Percentiles rank a stretch among this genome's conserved stretches.
phyloP scores from a whole-genome alignment of 1,140 invertebrate species.

The Probaryconus sp. region DNA sequence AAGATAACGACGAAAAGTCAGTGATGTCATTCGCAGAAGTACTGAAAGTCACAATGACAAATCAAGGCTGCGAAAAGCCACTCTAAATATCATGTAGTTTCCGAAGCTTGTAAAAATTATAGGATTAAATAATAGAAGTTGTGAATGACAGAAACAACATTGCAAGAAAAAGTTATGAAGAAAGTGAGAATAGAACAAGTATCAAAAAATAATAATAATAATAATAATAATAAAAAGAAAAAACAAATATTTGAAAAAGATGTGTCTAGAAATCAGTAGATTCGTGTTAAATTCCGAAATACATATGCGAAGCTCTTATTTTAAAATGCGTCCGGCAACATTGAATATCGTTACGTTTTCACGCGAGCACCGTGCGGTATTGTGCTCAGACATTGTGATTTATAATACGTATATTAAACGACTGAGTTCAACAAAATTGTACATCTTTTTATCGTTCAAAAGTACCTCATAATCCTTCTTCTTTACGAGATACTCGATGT shows the following conservation, averaged over 20 bases:
- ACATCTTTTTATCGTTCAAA: slow-evolving; percentile 58
- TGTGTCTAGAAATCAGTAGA: slow-evolving; percentile 38
- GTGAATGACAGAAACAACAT: slow-evolving; percentile 5
- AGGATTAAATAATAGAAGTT: slow-evolving; percentile 20
- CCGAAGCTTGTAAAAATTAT: background rate
- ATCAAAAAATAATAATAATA: slow-evolving; percentile 28
- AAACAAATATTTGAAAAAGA: slow-evolving; percentile 8
- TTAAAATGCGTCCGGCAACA: slow-evolving; percentile 69
- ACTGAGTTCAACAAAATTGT: slow-evolving; percentile 50
- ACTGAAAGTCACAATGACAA: slow-evolving; percentile 13
- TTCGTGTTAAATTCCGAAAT: slow-evolving; percentile 59
- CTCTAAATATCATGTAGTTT: no score
- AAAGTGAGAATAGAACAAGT: slow-evolving; percentile 26
- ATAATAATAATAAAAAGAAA: slow-evolving; percentile 53
- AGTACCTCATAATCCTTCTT: slow-evolving; percentile 96
- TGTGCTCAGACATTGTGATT: slow-evolving; percentile 55
- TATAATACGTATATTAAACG: slow-evolving; percentile 52
- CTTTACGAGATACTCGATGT: slow-evolving; percentile 98
- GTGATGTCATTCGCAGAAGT: slow-evolving; percentile 23
- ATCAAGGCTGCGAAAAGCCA: no score
- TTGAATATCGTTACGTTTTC: slow-evolving; percentile 61
- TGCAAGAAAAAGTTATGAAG: slow-evolving; percentile 3
- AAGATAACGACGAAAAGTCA: slow-evolving; percentile 21
- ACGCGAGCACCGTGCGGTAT: slow-evolving; percentile 47
- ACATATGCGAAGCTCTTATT: slow-evolving; percentile 71